phyloP scores from a whole-genome alignment of 2,888 invertebrate species.

The Heliconius cydno region DNA sequence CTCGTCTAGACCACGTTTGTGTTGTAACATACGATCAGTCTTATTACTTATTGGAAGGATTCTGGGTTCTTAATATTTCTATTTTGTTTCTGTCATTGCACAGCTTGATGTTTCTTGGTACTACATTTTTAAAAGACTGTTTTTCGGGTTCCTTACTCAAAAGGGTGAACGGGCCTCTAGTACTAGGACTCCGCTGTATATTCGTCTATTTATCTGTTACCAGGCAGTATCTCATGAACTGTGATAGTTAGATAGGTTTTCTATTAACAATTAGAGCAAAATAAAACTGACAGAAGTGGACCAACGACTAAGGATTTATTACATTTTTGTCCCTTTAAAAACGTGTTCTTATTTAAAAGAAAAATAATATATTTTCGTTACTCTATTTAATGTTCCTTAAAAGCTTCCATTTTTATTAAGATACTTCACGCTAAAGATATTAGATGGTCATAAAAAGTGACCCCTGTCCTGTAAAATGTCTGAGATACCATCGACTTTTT shows the following conservation, averaged over 20 bases:
- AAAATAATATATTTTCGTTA: too few relatives aligned
- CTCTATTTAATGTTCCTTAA: too few relatives aligned
- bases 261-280: neutral
- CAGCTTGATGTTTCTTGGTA: slow-evolving; percentile 12
- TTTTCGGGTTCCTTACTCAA: too few relatives aligned
- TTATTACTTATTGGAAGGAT: slow-evolving; percentile 11
- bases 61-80: slow-evolving; percentile 1
- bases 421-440: neutral
- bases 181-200: too few relatives aligned
- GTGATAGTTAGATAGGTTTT: too few relatives aligned
- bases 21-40: slow-evolving; percentile 19
- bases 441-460: slow-evolving; percentile 41
- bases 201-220: too few relatives aligned
- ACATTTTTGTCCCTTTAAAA: too few relatives aligned
- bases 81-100: slow-evolving; percentile 11
- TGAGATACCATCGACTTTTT: slow-evolving; percentile 45
- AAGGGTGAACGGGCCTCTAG: too few relatives aligned
- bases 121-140: too few relatives aligned
- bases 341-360: too few relatives aligned
- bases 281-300: neutral
- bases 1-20: slow-evolving; percentile 12
- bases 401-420: neutral
- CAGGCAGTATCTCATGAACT: too few relatives aligned
- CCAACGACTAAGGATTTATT: too few relatives aligned
- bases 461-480: slow-evolving; percentile 46